Evolutionary conservation across 2,797 vertebrate genomes (phyloP).

Genomic region (Paedocypris micromegethes): DNA sequence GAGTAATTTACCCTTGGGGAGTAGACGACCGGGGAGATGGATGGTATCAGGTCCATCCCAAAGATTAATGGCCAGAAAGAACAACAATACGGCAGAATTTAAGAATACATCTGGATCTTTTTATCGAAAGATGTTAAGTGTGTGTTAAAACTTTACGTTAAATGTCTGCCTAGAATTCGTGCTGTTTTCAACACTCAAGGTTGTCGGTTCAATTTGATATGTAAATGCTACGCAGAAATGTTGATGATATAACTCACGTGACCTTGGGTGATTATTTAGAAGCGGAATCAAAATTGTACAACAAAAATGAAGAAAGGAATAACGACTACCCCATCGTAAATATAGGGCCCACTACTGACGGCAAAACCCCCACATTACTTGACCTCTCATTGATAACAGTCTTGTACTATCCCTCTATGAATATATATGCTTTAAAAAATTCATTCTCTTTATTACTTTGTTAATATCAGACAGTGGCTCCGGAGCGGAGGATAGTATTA

Average conservation of each 20-base stretch:
- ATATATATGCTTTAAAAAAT: constrained; percentile 72
- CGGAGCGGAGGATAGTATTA: constrained; percentile 59
- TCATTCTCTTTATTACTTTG: constrained; percentile 69
- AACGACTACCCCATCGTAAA: constrained; percentile 18
- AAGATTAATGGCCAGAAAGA: constrained; percentile 82
- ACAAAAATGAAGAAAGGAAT: constrained; percentile 23
- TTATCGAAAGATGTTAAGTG: no score
- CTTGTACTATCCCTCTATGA: constrained; percentile 63
- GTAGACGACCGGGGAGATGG: constrained; percentile 88
- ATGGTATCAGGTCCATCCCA: constrained; percentile 86
- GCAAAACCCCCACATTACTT: constrained; percentile 54
- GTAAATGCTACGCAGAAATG: no score
- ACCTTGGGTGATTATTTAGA: no score
- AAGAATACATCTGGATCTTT: not conserved
- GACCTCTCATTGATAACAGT: constrained; percentile 58
- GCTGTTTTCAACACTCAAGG: no score
- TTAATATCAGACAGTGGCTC: constrained; percentile 66
- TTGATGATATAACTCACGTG: no score
- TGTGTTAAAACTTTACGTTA: no score
- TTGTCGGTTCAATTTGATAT: no score
- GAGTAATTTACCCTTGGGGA: constrained; percentile 98
- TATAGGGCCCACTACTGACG: constrained; percentile 20
- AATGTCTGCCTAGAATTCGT: no score
- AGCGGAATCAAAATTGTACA: not conserved
- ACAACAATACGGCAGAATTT: constrained; percentile 49